Base-by-base conservation (phyloP, 2,888 invertebrate genomes). In the Agonopterix heracliana region DNA sequence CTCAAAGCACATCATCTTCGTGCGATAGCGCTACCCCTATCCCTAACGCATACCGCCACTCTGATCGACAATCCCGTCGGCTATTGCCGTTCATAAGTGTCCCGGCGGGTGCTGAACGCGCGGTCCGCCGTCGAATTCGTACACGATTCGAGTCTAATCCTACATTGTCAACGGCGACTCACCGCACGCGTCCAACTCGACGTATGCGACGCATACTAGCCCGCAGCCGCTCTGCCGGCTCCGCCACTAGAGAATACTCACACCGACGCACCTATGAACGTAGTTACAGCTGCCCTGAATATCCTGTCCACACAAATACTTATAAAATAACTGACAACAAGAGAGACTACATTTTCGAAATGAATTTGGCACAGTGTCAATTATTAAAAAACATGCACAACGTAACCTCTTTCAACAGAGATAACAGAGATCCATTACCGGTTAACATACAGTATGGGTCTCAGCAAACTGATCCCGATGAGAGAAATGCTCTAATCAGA, bases 21-120 rank as follows among this genome's bases (percentile, higher is more conserved):
- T 79, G 75, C 64, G 78, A 81, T 77, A 81, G 77, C 64, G 78
- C 81, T 81, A 76, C 67, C 63, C 71, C 71, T 49, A 54, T 68
- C 48, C 69, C 71, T 47, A 50, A 63, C 41, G 54, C 56, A 56
- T 64, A 64, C 55, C 66, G 56, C 53, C 56, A 56, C 56, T 58
- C 53, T 51, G 61, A 69, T 53, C 61, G 62, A 49, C 44, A 55
- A 49, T 55, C 56, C 38, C 66, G 61, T 47, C 72, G 78, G 50
- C 49, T 77, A 49, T 63, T 83, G 52, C 81, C 85, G 35, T 54
- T 51, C 51, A 66, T 81, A 44, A 66, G 58, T 51, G 56, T 77
- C 40, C 73, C 78, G 46, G 61, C 64, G 52, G 64, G 60, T 17
- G 75, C 71, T 51, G 79, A 71, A 56, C 68, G 68, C 53, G 74